Evolutionary conservation across 2,113 vertebrate species (phyloP).

Genomic region (Nymphicus hollandicus): DNA sequence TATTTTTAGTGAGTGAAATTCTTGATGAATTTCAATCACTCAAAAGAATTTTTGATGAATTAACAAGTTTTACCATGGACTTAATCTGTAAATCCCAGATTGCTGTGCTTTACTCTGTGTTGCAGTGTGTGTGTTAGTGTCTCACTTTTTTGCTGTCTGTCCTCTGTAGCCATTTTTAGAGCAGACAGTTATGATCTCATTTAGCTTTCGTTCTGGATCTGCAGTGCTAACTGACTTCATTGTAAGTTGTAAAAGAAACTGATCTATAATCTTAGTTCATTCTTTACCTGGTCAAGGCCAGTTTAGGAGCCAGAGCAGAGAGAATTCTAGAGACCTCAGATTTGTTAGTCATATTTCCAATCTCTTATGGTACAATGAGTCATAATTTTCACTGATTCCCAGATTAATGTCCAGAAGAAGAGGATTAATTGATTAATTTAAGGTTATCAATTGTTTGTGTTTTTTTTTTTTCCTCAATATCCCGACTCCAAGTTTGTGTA

Average conservation of each 20-base stretch:
- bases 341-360: not conserved
- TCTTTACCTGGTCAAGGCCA: not conserved
- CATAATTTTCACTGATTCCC: not conserved
- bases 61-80: not conserved
- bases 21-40: not conserved
- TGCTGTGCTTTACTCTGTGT: not conserved
- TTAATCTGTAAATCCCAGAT: not conserved
- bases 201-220: not conserved
- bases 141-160: not conserved
- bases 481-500: not conserved
- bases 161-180: conserved; percentile 19
- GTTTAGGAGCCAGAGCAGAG: not conserved
- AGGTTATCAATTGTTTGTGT: not conserved
- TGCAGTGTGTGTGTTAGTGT: not conserved
- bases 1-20: not conserved
- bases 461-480: not conserved
- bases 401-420: not conserved
- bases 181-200: not conserved
- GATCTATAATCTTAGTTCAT: not conserved
- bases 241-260: not conserved
- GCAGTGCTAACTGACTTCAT: not conserved
- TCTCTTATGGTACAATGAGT: not conserved
- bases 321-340: not conserved
- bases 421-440: not conserved
- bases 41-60: not conserved